Evolutionary conservation across 2,888 invertebrate species (phyloP).

Genomic region (Pycnomerus fuliginosus): DNA sequence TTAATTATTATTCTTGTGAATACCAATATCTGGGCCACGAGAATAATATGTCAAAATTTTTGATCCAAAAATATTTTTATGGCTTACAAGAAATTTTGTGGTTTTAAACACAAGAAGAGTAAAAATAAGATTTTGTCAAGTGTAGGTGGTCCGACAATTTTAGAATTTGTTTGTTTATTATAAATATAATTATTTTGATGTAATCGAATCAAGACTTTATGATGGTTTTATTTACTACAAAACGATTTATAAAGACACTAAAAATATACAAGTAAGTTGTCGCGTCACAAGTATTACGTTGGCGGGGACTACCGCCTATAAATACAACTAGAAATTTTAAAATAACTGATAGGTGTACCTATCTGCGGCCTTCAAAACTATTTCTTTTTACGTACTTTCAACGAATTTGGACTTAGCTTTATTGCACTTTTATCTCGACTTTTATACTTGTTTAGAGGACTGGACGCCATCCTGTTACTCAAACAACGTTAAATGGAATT

Average conservation of each 20-base stretch:
- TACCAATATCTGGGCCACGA: too few relatives aligned
- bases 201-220: conserved; percentile 15
- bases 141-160: conserved; percentile 1
- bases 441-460: too few relatives aligned
- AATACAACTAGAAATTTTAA: conserved; percentile 21
- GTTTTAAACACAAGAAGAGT: too few relatives aligned
- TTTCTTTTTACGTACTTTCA: not conserved
- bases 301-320: conserved; percentile 22
- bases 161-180: too few relatives aligned
- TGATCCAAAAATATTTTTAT: too few relatives aligned
- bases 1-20: too few relatives aligned
- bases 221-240: conserved; percentile 24
- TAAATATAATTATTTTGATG: too few relatives aligned
- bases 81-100: too few relatives aligned
- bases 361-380: not conserved
- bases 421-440: not conserved
- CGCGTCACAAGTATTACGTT: conserved; percentile 26
- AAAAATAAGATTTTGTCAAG: conserved; percentile 10
- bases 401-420: not conserved
- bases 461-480: too few relatives aligned
- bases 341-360: conserved; percentile 15
- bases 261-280: conserved; percentile 25
- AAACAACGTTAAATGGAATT: too few relatives aligned
- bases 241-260: conserved; percentile 22
- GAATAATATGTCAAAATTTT: too few relatives aligned